Evolutionary conservation across 2,113 vertebrate genomes (phyloP).

Genomic region (Chroicocephalus ridibundus): DNA sequence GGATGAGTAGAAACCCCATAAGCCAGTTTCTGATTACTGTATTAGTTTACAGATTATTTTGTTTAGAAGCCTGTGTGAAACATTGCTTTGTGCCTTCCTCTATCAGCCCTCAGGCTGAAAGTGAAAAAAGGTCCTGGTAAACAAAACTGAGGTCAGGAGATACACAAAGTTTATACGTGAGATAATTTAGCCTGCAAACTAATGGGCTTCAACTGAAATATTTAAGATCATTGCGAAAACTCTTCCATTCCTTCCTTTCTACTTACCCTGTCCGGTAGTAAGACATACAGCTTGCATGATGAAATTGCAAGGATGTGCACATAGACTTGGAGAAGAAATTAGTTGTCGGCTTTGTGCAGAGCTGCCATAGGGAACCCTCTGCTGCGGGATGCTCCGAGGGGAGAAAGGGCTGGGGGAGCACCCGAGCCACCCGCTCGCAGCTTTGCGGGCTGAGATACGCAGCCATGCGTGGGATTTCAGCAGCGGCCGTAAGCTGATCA

Average conservation of each 20-base stretch:
- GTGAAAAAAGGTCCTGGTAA: neutral
- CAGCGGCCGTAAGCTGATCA: neutral
- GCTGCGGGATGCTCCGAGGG: neutral
- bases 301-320: neutral
- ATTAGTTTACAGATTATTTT: neutral
- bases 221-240: neutral
- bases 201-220: neutral
- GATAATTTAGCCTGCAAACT: neutral
- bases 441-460: neutral
- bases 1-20: neutral
- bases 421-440: neutral
- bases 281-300: neutral
- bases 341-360: neutral
- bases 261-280: neutral
- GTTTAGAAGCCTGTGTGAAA: neutral
- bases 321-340: neutral
- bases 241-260: neutral
- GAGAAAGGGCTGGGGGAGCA: neutral
- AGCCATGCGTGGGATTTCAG: neutral
- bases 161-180: neutral
- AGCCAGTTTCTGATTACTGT: neutral
- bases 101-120: neutral
- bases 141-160: neutral
- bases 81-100: neutral
- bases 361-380: neutral